Conservation (phyloP, 2,888 invertebrate species). For the Lamellibrachia columna region DNA sequence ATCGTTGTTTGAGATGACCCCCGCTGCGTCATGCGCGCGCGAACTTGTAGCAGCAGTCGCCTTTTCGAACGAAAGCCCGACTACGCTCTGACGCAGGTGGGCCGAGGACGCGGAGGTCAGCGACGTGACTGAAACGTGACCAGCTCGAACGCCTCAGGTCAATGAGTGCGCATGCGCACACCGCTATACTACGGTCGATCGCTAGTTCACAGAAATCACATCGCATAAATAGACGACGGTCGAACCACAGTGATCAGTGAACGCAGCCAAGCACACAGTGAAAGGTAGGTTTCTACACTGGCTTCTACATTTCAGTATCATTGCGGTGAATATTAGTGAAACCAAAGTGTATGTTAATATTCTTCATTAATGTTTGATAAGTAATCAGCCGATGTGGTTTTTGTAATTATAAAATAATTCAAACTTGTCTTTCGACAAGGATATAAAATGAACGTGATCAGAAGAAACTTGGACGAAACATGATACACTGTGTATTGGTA, state of each 20-base stretch:
- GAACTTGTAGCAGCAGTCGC: background rate
- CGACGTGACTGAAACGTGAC: background rate
- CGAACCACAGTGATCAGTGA: constrained; percentile 3
- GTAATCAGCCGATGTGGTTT: constrained; percentile 1
- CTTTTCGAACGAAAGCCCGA: constrained; percentile 2
- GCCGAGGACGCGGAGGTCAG: background rate
- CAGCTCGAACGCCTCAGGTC: background rate
- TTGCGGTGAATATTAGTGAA: background rate
- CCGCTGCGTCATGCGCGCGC: background rate
- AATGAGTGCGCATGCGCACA: background rate
- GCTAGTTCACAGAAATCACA: constrained; percentile 9
- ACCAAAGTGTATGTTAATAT: background rate
- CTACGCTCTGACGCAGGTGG: background rate
- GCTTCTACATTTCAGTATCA: background rate
- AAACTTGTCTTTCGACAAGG: background rate
- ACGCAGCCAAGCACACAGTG: background rate
- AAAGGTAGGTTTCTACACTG: background rate
- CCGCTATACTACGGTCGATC: background rate
- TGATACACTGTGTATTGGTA: background rate
- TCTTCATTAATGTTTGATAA: background rate
- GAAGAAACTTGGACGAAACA: background rate
- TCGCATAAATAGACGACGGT: constrained; percentile 3
- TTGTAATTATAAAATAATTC: background rate
- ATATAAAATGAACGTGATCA: background rate
- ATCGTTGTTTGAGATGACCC: background rate